These are phyloP conservation scores for Drosophila neocordata DNA, from an alignment of 1,140 invertebrate genomes.

Conservation along the genomic window DNA sequence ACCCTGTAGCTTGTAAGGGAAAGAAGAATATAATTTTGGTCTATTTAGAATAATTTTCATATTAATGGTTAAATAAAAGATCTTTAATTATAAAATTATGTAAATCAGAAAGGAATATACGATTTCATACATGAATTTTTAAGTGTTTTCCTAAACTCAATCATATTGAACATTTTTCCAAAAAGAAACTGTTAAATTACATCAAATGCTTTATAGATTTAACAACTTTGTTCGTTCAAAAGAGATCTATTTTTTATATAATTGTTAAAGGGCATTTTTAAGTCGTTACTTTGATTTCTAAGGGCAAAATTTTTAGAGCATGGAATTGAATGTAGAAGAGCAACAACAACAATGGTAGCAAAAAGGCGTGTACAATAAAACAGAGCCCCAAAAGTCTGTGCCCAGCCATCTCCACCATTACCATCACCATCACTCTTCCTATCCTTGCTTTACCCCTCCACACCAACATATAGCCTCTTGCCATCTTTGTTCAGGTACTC, in stretches of 20 bases:
- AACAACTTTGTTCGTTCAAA: too few species aligned
- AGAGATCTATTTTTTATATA: neutral
- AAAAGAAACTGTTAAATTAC: too few species aligned
- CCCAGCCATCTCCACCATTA: constrained; percentile 32
- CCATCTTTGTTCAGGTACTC: neutral
- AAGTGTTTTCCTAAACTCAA: too few species aligned
- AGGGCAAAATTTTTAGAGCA: constrained; percentile 3
- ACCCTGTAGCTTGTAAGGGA: neutral
- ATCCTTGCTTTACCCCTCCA: neutral
- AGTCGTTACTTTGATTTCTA: constrained; percentile 7
- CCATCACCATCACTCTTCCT: constrained; percentile 11
- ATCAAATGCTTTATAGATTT: too few species aligned
- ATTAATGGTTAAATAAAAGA: too few species aligned
- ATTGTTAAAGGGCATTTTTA: constrained; percentile 7
- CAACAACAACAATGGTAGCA: constrained; percentile 49
- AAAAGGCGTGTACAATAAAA: constrained; percentile 70
- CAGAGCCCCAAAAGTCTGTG: constrained; percentile 37
- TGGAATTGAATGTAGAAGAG: constrained; percentile 16
- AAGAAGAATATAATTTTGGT: too few species aligned
- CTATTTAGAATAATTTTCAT: too few species aligned
- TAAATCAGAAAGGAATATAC: too few species aligned
- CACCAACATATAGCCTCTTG: neutral
- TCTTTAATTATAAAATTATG: too few species aligned
- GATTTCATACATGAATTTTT: too few species aligned
- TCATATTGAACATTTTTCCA: too few species aligned